Evolutionary conservation across 2,888 invertebrate genomes (phyloP).

Genomic region (Spisula solida): DNA sequence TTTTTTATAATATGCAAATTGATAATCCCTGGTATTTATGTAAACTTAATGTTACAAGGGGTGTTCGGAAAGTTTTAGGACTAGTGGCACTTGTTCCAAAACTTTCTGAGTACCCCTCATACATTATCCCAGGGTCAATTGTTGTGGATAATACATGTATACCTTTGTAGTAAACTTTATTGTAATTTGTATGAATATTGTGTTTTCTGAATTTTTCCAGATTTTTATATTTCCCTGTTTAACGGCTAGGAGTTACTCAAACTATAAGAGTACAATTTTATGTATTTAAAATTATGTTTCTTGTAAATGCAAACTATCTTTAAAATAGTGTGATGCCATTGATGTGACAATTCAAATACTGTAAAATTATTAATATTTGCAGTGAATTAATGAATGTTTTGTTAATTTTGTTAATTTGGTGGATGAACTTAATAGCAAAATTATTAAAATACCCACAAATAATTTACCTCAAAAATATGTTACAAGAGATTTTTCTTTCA

Average conservation of each 20-base stretch:
- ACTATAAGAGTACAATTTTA: not conserved
- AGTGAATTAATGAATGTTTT: no score
- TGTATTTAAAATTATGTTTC: not conserved
- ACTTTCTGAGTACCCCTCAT: no score
- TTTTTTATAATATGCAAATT: not conserved
- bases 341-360: no score
- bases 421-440: no score
- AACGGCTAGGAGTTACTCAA: not conserved
- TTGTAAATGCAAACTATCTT: not conserved
- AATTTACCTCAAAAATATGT: no score
- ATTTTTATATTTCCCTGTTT: not conserved
- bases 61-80: not conserved
- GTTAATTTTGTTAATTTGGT: no score
- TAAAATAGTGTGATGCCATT: not conserved
- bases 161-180: not conserved
- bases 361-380: no score
- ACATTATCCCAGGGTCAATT: not conserved
- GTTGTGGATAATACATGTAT: not conserved
- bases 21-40: not conserved
- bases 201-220: constrained; percentile 2
- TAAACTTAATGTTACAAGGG: not conserved
- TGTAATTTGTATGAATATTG: constrained; percentile 5
- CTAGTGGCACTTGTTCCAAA: not conserved
- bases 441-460: no score
- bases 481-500: no score